A percentile compares a stretch with the other conserved stretches of the same genome.
Conservation (phyloP, 2,113 vertebrate species). For the Pangasianodon hypophthalmus region DNA sequence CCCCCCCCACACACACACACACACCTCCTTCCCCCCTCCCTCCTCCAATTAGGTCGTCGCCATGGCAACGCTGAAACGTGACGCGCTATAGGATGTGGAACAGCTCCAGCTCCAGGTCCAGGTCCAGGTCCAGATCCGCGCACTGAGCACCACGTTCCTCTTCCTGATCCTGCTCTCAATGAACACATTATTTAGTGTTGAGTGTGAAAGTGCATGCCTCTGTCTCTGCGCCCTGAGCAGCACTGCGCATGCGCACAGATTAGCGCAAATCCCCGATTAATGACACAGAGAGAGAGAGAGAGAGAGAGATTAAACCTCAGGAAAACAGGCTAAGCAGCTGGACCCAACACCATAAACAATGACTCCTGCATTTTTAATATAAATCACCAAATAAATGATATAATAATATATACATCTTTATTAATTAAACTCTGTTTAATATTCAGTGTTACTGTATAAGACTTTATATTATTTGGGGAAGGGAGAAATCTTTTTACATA, state of each 20-base stretch:
- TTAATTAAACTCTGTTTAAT: no score
- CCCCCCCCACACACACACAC: no score
- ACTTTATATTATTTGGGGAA: no score
- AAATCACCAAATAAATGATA: no score
- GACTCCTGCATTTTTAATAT: no score
- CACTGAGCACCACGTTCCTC: no score
- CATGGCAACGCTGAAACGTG: background rate
- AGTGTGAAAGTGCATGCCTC: no score
- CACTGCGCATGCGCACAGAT: conserved; percentile 49
- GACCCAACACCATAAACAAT: no score
- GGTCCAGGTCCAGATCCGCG: background rate
- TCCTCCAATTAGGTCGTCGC: background rate
- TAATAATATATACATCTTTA: no score
- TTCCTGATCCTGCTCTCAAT: background rate
- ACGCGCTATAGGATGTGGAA: background rate
- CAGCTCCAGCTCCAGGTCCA: no score
- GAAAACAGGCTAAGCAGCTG: background rate
- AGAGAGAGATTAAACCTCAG: background rate
- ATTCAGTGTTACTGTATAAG: no score
- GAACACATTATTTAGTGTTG: background rate
- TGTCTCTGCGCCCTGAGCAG: background rate
- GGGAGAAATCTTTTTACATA: background rate
- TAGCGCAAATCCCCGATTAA: conserved; percentile 45
- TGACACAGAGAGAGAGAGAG: background rate
- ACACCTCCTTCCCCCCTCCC: background rate